These are phyloP conservation scores for Bugulina stolonifera DNA, from an alignment of 2,888 invertebrate genomes.

Conservation along the genomic window DNA sequence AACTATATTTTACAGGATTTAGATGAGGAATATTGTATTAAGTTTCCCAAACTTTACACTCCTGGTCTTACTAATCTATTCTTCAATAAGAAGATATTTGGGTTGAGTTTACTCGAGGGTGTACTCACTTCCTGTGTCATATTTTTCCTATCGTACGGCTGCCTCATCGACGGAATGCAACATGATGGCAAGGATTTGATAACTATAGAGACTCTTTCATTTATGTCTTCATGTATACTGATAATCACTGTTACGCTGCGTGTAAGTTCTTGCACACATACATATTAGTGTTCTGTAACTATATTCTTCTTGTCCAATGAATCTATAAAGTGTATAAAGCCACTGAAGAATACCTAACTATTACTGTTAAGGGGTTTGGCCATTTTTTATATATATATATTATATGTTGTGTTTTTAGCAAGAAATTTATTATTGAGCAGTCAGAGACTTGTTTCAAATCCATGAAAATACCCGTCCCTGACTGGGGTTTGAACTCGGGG, in stretches of 20 bases:
- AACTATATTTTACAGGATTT: conserved; percentile 63
- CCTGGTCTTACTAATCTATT: conserved; percentile 89
- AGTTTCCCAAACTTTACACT: conserved; percentile 89
- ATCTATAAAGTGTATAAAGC: too few species aligned
- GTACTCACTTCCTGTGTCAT: conserved; percentile 90
- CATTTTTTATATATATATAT: too few species aligned
- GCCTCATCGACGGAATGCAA: conserved; percentile 81
- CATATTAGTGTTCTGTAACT: too few species aligned
- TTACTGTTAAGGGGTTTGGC: too few species aligned
- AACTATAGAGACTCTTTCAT: conserved; percentile 91
- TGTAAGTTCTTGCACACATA: too few species aligned
- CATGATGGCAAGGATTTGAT: conserved; percentile 81
- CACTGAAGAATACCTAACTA: too few species aligned
- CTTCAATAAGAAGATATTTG: conserved; percentile 83
- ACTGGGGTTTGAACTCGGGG: too few species aligned
- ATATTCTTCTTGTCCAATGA: too few species aligned
- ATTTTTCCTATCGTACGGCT: conserved; percentile 90
- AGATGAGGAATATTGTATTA: conserved; percentile 73
- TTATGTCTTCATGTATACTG: conserved; percentile 89
- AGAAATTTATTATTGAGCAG: too few species aligned
- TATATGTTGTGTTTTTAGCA: too few species aligned
- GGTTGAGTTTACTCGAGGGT: conserved; percentile 91
- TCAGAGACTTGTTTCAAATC: too few species aligned
- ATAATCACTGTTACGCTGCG: conserved; percentile 94
- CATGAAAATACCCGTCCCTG: too few species aligned